Base-by-base conservation (phyloP, 2,113 vertebrate genomes). In the Erinaceus europaeus region DNA sequence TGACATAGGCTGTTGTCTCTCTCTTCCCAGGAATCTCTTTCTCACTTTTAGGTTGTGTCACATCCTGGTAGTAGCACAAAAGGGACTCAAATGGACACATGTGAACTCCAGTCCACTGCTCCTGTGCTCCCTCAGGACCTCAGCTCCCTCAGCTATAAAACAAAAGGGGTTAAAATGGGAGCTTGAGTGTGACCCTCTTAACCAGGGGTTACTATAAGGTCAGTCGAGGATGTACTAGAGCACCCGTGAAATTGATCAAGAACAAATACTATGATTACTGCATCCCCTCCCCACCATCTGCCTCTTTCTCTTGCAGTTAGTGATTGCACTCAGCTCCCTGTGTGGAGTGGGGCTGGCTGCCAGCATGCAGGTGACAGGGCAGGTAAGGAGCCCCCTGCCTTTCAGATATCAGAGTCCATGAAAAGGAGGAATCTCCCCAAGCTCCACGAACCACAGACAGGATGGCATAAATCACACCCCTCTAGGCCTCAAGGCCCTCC, bases 391-490 rank as follows among this genome's bases (percentile, higher is more conserved):
- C 65, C 73, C 78, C 84, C 84, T 44, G 36, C 75, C 57, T 84
- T 53, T 84, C 59, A 84, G 91, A 53, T 90, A 25, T 38, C 71
- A 32, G 62, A 86, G 64, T 86, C 71, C 68, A 38, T 5, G 50
- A 81, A 71, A 73, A 89, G 38, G 27, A 81, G 84, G 80, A 62
- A 78, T 68, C 53, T 73, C n/a, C 5, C 0, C 11, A 20, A 18
- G 18, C 40, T 42, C 50, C 7, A 1, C 36, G 77, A 74, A 74
- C 36, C 74, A 65, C 42, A 36, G 62, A 84, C 68, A 44, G 53
- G 69, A 74, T 0, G 27, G 13, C 20, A 95, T 94, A 90, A 94
- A 94, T 94, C 91, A 94, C 20, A 86, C n/a, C 92, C 64, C 64
- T 90, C 84, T 42, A 81, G 81, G 67, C 77, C 52, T 92, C 81